A percentile compares a stretch with the other conserved stretches of the same genome.
These are phyloP conservation scores for Ennomos fuscantarius DNA, from an alignment of 2,888 invertebrate species.

Conservation along the genomic window DNA sequence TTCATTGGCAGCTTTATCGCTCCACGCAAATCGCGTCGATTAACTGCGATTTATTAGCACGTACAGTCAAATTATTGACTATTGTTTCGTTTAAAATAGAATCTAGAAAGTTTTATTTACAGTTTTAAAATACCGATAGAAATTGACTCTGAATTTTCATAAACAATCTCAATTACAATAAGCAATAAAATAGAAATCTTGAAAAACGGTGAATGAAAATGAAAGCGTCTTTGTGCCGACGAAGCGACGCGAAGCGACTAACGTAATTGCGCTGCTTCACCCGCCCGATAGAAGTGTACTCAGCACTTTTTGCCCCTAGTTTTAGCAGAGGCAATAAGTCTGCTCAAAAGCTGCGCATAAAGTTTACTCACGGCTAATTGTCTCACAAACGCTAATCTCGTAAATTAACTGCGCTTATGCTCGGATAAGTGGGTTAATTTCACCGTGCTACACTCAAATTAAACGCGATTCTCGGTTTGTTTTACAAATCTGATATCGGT, in stretches of 20 bases:
- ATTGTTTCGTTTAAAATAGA: constrained; percentile 13
- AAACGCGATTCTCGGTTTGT: constrained; percentile 42
- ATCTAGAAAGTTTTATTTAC: background rate
- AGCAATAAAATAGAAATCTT: constrained; percentile 45
- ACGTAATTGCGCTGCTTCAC: constrained; percentile 52
- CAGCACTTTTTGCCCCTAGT: constrained; percentile 46
- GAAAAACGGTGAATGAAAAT: constrained; percentile 51
- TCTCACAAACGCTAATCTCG: constrained; percentile 56
- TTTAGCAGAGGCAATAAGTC: constrained; percentile 48
- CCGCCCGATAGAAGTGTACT: constrained; percentile 48
- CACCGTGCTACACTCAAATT: constrained; percentile 44
- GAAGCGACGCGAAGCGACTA: constrained; percentile 42
- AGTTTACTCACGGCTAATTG: constrained; percentile 56
- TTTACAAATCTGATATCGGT: constrained; percentile 30
- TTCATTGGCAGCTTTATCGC: constrained; percentile 28
- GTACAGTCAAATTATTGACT: constrained; percentile 30
- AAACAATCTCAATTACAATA: constrained; percentile 44
- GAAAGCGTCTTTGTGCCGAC: constrained; percentile 47
- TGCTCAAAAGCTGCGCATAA: constrained; percentile 52
- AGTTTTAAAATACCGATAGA: background rate
- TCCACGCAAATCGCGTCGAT: constrained; percentile 26
- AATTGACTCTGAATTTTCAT: constrained; percentile 19
- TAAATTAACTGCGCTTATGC: constrained; percentile 58
- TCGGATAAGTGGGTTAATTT: constrained; percentile 49
- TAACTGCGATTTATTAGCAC: constrained; percentile 31